Conservation (phyloP, 2,113 vertebrate genomes). For the Spermophilus dauricus region DNA sequence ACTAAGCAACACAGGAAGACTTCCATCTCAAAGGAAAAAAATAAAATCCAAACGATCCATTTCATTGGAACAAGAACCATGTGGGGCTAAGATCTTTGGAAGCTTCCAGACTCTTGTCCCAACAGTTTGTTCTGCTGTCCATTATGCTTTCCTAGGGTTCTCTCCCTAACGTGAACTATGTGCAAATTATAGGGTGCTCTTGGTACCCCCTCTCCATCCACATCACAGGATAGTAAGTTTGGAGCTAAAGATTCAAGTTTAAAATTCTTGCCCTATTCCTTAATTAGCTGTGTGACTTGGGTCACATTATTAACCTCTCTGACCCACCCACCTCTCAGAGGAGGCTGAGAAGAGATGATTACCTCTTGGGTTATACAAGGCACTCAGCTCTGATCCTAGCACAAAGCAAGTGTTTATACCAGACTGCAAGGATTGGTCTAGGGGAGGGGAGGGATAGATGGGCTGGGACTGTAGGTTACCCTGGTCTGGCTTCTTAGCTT, state of each 20-base stretch:
- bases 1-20: no score
- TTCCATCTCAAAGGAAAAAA: no score
- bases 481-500: not conserved
- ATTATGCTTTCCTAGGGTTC: not conserved
- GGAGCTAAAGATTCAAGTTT: not conserved
- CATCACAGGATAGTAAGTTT: not conserved
- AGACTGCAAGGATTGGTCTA: not conserved
- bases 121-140: not conserved
- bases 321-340: not conserved
- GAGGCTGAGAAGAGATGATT: not conserved
- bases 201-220: not conserved
- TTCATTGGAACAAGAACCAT: not conserved
- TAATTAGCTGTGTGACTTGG: not conserved
- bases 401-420: not conserved
- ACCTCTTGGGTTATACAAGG: not conserved
- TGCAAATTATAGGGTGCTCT: not conserved
- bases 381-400: not conserved
- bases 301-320: not conserved
- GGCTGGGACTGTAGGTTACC: not conserved
- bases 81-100: not conserved
- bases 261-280: not conserved
- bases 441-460: not conserved
- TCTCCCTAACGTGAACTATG: not conserved
- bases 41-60: not conserved
- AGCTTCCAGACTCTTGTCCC: not conserved